These are phyloP conservation scores for Stegastes partitus DNA, from an alignment of 2,113 vertebrate species.

Conservation along the genomic window DNA sequence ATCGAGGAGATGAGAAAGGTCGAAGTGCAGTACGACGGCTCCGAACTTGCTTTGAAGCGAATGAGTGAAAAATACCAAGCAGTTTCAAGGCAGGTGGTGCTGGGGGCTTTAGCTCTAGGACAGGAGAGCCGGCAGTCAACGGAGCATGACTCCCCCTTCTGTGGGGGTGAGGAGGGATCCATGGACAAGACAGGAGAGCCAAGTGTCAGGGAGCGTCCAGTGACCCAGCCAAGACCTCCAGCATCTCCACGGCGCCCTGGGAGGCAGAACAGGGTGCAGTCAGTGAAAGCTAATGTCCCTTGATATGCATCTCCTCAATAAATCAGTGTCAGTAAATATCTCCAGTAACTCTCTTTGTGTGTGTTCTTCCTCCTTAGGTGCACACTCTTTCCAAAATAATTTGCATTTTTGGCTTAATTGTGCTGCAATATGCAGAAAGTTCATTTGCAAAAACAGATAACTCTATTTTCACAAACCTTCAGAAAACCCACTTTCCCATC, in stretches of 20 bases:
- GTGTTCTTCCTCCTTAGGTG: neutral
- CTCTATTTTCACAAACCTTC: no score
- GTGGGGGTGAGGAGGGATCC: neutral
- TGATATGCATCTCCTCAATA: neutral
- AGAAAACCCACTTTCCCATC: no score
- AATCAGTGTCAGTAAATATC: neutral
- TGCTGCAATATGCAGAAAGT: no score
- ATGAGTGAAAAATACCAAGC: constrained; percentile 89
- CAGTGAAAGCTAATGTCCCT: neutral
- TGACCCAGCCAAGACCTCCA: constrained; percentile 54
- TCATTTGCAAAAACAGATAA: no score
- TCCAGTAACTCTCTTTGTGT: neutral
- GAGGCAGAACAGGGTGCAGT: constrained; percentile 69
- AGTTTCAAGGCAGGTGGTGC: constrained; percentile 87
- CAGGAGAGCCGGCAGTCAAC: constrained; percentile 76
- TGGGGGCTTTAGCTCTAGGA: constrained; percentile 79
- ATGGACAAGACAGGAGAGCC: constrained; percentile 41
- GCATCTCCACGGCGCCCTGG: constrained; percentile 54
- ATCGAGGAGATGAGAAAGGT: constrained; percentile 89
- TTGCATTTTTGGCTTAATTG: no score
- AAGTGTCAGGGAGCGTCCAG: constrained; percentile 24
- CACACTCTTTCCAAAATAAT: neutral
- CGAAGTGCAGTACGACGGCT: constrained; percentile 87
- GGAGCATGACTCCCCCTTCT: neutral
- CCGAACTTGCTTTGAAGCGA: constrained; percentile 85